Evolutionary conservation across 2,888 invertebrate species (phyloP).

Genomic region (Amiota minor): DNA sequence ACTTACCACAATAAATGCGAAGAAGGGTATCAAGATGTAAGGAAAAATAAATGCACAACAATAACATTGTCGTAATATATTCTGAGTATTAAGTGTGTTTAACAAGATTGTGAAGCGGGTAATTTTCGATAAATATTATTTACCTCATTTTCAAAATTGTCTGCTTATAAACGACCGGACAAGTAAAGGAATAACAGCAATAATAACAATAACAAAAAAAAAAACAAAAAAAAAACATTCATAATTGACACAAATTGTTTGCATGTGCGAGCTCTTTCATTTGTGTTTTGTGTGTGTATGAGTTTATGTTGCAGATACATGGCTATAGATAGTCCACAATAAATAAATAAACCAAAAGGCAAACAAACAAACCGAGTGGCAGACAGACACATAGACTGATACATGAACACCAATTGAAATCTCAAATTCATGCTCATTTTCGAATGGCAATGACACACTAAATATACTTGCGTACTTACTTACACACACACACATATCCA

Average conservation of each 20-base stretch:
- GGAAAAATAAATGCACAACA: too few species aligned
- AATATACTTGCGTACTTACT: conserved; percentile 44
- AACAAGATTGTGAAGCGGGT: conserved; percentile 17
- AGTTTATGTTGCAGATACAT: conserved; percentile 22
- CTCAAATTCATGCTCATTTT: conserved; percentile 50
- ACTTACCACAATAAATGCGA: too few species aligned
- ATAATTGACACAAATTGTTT: conserved; percentile 26
- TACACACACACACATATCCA: conserved; percentile 47
- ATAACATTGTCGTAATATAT: too few species aligned
- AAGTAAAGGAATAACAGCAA: too few species aligned
- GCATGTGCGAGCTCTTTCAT: background rate
- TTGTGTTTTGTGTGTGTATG: background rate
- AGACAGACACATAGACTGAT: background rate
- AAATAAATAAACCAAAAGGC: background rate
- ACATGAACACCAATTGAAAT: conserved; percentile 49
- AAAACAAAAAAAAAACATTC: background rate
- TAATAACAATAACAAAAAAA: background rate
- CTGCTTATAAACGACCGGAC: background rate
- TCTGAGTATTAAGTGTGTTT: too few species aligned
- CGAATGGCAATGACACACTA: conserved; percentile 62
- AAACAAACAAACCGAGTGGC: too few species aligned
- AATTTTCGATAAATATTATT: conserved; percentile 25
- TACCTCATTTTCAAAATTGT: conserved; percentile 15
- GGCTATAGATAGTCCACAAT: conserved; percentile 2
- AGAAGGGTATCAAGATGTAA: too few species aligned